phyloP scores from a whole-genome alignment of 2,113 vertebrate species.

The Chaenocephalus aceratus region DNA sequence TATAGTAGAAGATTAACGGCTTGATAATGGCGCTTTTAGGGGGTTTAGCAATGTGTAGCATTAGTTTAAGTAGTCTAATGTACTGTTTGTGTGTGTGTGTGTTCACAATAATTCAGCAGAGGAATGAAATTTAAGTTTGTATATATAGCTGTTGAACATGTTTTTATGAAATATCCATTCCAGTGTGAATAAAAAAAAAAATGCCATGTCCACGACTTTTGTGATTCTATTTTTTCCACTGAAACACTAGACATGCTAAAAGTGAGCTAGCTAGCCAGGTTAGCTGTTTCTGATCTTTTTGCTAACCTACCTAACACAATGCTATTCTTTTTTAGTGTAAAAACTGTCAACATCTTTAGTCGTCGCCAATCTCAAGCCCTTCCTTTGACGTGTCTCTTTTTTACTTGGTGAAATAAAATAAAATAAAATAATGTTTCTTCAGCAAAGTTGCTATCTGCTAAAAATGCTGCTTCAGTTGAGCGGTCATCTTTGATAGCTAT shows the following conservation, averaged over 20 bases:
- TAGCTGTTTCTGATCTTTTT: too few species aligned
- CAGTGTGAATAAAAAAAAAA: constrained; percentile 47
- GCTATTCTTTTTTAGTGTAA: too few species aligned
- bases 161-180: constrained; percentile 54
- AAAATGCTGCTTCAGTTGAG: background rate
- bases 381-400: background rate
- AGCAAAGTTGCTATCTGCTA: background rate
- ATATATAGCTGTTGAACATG: constrained; percentile 64
- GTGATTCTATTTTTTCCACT: constrained; percentile 14
- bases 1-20: background rate
- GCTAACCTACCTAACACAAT: too few species aligned
- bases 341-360: too few species aligned
- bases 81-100: constrained; percentile 14
- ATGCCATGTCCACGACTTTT: background rate
- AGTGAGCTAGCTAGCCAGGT: too few species aligned
- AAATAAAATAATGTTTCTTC: background rate
- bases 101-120: background rate
- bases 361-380: background rate
- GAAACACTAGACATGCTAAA: background rate
- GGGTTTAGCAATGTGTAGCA: constrained; percentile 39
- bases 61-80: constrained; percentile 25
- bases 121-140: constrained; percentile 41
- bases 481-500: background rate
- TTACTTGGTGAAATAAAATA: background rate
- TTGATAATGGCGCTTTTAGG: constrained; percentile 58